Conservation (phyloP, 1,140 invertebrate species). For the Holcopasites calliopsidis region DNA sequence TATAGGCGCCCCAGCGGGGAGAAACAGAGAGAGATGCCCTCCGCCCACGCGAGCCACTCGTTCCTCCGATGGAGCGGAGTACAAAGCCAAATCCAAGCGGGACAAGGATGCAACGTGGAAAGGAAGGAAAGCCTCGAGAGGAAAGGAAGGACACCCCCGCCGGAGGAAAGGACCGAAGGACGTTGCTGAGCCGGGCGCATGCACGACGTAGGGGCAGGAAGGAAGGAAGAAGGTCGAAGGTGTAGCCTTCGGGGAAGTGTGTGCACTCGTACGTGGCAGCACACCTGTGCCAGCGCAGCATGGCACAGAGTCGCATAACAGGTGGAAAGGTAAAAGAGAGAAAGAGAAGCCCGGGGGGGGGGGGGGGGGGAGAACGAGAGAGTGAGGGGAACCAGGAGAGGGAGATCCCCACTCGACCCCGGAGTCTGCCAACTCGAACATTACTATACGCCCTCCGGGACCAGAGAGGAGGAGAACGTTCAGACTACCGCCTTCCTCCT, state of each 20-base stretch:
- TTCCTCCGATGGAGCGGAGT: constrained; percentile 42
- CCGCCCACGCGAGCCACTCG: constrained; percentile 64
- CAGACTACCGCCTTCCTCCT: constrained; percentile 76
- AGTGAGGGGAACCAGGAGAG: constrained; percentile 45
- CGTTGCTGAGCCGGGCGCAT: not conserved
- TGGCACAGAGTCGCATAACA: constrained; percentile 73
- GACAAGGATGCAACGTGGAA: constrained; percentile 1
- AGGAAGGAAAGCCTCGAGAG: not conserved
- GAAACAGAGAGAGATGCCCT: constrained; percentile 44
- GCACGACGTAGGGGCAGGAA: not conserved
- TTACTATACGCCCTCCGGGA: constrained; percentile 76
- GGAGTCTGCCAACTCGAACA: constrained; percentile 71
- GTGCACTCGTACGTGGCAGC: constrained; percentile 50
- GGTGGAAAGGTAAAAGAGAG: constrained; percentile 67
- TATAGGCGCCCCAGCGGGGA: constrained; percentile 47
- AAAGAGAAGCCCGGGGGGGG: constrained; percentile 26
- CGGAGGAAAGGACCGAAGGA: not conserved
- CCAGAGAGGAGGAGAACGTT: constrained; percentile 75
- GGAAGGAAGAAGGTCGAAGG: constrained; percentile 21
- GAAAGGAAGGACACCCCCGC: not conserved
- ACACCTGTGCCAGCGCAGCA: constrained; percentile 71
- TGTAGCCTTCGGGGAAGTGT: constrained; percentile 41
- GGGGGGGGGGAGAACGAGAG: constrained; percentile 28
- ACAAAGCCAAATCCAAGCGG: not conserved
- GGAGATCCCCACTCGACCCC: constrained; percentile 69